Evolutionary conservation across 2,888 invertebrate genomes (phyloP).

Genomic region (Cheilosia variabilis): DNA sequence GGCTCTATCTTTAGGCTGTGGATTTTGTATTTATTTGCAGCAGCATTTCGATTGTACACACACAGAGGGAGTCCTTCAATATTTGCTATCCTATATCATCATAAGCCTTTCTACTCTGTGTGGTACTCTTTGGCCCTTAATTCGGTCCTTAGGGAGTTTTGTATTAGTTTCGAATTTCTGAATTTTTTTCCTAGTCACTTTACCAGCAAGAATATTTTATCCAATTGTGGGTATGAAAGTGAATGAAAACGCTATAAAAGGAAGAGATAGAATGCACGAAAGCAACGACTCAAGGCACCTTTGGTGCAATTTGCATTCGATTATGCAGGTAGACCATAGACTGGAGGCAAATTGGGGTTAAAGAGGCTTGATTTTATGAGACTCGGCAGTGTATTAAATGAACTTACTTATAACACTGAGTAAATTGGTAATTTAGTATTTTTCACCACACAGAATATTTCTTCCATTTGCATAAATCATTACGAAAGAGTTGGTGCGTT

Average conservation of each 20-base stretch:
- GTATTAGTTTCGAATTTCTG: constrained; percentile 34
- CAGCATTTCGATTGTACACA: constrained; percentile 10
- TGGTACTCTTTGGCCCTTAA: constrained; percentile 26
- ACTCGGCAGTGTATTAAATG: neutral
- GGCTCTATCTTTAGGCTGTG: neutral
- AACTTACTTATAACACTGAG: constrained; percentile 17
- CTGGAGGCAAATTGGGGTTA: constrained; percentile 48
- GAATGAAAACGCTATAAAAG: neutral
- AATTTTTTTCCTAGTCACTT: neutral
- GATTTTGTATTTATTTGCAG: constrained; percentile 10
- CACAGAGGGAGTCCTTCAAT: constrained; percentile 23
- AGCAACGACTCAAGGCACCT: constrained; percentile 37
- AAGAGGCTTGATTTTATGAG: constrained; percentile 51
- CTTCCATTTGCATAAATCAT: constrained; percentile 46
- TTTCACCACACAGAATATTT: constrained; percentile 11
- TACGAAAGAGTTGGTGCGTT: neutral
- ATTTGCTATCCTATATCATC: constrained; percentile 24
- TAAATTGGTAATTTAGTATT: constrained; percentile 43
- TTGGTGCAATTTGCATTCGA: constrained; percentile 60
- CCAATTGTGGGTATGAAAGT: constrained; percentile 1
- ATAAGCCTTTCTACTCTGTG: neutral
- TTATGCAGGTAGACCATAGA: constrained; percentile 50
- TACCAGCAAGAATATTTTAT: constrained; percentile 8
- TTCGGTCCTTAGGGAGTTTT: constrained; percentile 39
- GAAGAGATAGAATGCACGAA: constrained; percentile 1